These are phyloP conservation scores for Aspidapion aeneum DNA, from an alignment of 2,888 invertebrate species.

Conservation along the genomic window DNA sequence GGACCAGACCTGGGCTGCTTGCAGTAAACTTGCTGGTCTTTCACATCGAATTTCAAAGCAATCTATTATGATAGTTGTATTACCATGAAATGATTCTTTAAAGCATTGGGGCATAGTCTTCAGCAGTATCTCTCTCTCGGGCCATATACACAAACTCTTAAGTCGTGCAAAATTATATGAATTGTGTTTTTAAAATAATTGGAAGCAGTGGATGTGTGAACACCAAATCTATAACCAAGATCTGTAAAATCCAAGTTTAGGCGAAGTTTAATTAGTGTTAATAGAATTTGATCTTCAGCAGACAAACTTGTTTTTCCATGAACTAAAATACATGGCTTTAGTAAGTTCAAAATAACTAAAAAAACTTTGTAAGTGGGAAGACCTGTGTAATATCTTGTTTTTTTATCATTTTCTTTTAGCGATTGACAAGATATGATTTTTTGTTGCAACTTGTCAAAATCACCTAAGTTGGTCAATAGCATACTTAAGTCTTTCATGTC, in stretches of 20 bases:
- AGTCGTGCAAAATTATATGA: conserved; percentile 3
- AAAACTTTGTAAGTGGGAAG: not conserved
- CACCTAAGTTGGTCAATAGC: not conserved
- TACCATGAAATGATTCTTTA: conserved; percentile 15
- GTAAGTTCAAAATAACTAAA: not conserved
- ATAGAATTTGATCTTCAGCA: not conserved
- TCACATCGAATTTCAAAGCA: conserved; percentile 7
- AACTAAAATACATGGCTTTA: not conserved
- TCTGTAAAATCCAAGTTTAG: not conserved
- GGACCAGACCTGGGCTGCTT: not conserved
- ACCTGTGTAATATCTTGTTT: not conserved
- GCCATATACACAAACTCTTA: conserved; percentile 9
- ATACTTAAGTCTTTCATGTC: not conserved
- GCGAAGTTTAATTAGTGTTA: not conserved
- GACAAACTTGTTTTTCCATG: not conserved
- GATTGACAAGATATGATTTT: not conserved
- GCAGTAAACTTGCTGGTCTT: conserved; percentile 11
- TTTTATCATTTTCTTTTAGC: not conserved
- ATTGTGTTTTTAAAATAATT: conserved; percentile 12
- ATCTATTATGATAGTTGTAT: conserved; percentile 12
- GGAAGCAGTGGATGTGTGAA: not conserved
- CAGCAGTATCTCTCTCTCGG: conserved; percentile 1
- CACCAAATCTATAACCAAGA: not conserved
- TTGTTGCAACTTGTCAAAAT: not conserved
- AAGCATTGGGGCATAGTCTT: conserved; percentile 16